Percentiles rank a stretch among this genome's conserved stretches.
Evolutionary conservation across 2,888 invertebrate species (phyloP).

Genomic region (Cyrtodaria siliqua): DNA sequence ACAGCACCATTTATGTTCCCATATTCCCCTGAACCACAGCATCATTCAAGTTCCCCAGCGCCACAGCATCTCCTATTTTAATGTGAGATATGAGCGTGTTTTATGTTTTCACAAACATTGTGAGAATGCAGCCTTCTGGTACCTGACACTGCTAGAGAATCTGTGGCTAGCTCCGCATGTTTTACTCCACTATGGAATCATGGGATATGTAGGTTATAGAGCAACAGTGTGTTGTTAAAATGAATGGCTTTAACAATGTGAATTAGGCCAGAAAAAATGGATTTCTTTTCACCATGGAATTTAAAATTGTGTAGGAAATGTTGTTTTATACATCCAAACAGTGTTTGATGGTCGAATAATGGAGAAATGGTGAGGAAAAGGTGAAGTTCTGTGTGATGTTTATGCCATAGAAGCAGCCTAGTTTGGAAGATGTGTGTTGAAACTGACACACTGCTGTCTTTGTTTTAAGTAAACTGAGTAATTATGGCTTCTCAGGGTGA

Average conservation of each 20-base stretch:
- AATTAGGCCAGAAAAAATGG: constrained; percentile 3
- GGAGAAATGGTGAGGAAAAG: neutral
- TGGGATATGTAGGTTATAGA: constrained; percentile 55
- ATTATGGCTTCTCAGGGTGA: constrained; percentile 24
- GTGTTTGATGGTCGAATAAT: neutral
- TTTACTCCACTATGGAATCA: constrained; percentile 53
- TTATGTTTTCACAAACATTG: constrained; percentile 53
- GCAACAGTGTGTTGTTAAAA: constrained; percentile 15
- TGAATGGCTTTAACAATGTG: neutral
- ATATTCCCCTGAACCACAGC: too few relatives aligned
- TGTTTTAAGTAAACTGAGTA: constrained; percentile 51
- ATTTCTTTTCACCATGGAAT: neutral
- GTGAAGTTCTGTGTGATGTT: constrained; percentile 5
- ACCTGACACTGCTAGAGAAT: constrained; percentile 35
- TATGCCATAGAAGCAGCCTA: constrained; percentile 18
- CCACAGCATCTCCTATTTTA: neutral
- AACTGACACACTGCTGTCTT: constrained; percentile 53
- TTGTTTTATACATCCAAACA: neutral
- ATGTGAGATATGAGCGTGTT: constrained; percentile 37
- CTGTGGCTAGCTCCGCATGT: constrained; percentile 49
- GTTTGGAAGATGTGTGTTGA: constrained; percentile 53
- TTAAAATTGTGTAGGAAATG: neutral
- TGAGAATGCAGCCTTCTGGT: constrained; percentile 35
- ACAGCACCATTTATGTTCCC: too few relatives aligned
- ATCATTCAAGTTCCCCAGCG: neutral